Evolutionary conservation across 1,140 invertebrate genomes (phyloP), one percentile per base, ranked within the genome.

Genomic region (Arion vulgaris): DNA sequence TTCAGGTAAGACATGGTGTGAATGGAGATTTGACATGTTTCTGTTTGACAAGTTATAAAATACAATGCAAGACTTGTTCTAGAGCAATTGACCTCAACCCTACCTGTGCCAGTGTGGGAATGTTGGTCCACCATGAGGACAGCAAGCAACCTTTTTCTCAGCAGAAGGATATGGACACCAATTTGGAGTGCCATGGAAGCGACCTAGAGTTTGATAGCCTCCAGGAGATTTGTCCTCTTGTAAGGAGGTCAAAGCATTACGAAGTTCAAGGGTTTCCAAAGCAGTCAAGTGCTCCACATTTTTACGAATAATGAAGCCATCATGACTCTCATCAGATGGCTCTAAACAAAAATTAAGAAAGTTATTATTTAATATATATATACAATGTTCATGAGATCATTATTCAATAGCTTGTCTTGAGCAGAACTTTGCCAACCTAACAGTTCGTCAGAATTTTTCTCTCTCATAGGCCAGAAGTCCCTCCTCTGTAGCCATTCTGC

Each of bases 91-190:
- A n/a, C n/a, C n/a, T n/a, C n/a, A n/a, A n/a, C n/a, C 53, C 38
- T 73, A 73, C 71, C 71, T 73, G 71, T 86, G 85, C 85, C 85
- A 86, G 71, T 86, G 85, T 17, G 83, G 81, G 83, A 86, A 86
- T 34, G 77, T 78, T 23, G 85, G 38, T 78, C 83, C 83, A 0
- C 85, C 85, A 38, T 86, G 85, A 23, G 82, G 32, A 36, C 85
- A 86, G 72, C 85, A 86, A 41, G 85, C 81, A 45, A 69, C 68
- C 26, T 80, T 72, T n/a, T 81, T 66, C n/a, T 62, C 49, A 5
- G 85, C 83, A 69, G 80, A 45, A 4, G 80, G 75, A 34, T 81
- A 77, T 34, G 83, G 85, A n/a, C 85, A 86, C 39, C 69, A 66
- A n/a, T 73, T 74, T 17, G 85, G 85, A 0, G 77, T 39, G 11